Base-by-base conservation (phyloP, 1,140 invertebrate species). In the Hycleus phaleratus region DNA sequence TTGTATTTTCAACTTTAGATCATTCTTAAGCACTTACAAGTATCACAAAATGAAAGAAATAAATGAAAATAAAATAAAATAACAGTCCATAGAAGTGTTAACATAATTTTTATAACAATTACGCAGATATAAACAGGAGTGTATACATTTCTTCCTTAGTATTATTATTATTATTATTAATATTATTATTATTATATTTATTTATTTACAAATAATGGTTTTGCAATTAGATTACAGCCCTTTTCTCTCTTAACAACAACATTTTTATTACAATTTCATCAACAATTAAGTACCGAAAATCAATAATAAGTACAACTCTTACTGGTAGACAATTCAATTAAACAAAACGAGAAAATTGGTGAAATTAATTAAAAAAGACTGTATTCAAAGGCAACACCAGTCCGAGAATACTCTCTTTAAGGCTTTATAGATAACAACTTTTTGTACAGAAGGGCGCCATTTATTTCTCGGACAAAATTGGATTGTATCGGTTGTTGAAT, bases 121-220 rank as follows among this genome's bases (percentile, higher is more conserved):
- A 59, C 56, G 59, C 44, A 60, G 59, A 59, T 62, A 62, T 62
- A 59, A 59, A 62, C 58, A 62, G 58, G 61, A 62, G 58, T 59
- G 58, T 59, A 59, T 46, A 54, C 42, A 56, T 56, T 47, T 56
- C 44, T 47, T 46, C 10, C 38, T 42, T 8, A 42, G 3, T 10
- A n/a, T 42, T 10, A 42, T n/a, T 10, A 42, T 55, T 55, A 55
- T 42, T 10, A 42, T 42, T 42, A 46, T 39, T 43, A 55, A 53
- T n/a, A n/a, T 46, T 38, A 26, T 44, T 55, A 45, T 46, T 55
- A 55, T 38, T 54, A 45, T 54, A 45, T 54, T 46, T 55, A 46
- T 55, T 45, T 55, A 55, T 46, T 47, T 47, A 40, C 38, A 43
- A 45, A 47, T 55, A 45, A 54, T 46, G 43, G 43, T 54, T 55